Evolutionary conservation across 1,140 invertebrate genomes (phyloP), one percentile per base, ranked within the genome.

Genomic region (Atta cephalotes): DNA sequence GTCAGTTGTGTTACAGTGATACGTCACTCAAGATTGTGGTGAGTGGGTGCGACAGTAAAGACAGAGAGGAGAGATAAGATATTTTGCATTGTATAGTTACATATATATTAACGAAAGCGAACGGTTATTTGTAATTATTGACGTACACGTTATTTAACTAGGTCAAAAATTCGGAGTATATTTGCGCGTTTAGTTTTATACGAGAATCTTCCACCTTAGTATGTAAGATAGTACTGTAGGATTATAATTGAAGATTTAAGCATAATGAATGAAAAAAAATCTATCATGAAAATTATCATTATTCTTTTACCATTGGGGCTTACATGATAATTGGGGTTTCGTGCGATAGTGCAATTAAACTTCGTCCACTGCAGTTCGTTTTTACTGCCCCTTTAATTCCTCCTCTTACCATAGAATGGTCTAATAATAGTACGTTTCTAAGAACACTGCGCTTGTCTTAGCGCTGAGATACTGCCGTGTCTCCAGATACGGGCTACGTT

Each of bases 151-250:
- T 78, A 88, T 80, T 80, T 62, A 62, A 63, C 25, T 62, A 68
- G 66, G 53, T 63, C n/a, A 56, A 76, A 70, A 70, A 12, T 78
- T 39, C 16, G 65, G 14, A 86, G 10, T 51, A 31, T 39, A 70
- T 84, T 62, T 87, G 35, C 35, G 65, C 68, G 39, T 82, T 56
- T 65, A 84, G 60, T 56, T 89, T 89, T 51, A 87, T 56, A 56
- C 77, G n/a, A 58, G 51, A 82, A 90, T 90, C 89, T 91, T 90
- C 89, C 89, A 86, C 35, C 1, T 63, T 91, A 91, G 71, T n/a
- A 25, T 86, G 28, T 91, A 91, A 91, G 89, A 49, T 62, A 89
- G 53, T 87, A 91, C 62, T 16, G n/a, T 91, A 91, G 89, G 74
- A 51, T 86, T 90, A 45, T 10, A 90, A 90, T 78, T 25, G 65